Percentiles rank a stretch among this genome's conserved stretches.
Evolutionary conservation across 2,888 invertebrate genomes (phyloP).

Genomic region (Sinotaia quadrata): DNA sequence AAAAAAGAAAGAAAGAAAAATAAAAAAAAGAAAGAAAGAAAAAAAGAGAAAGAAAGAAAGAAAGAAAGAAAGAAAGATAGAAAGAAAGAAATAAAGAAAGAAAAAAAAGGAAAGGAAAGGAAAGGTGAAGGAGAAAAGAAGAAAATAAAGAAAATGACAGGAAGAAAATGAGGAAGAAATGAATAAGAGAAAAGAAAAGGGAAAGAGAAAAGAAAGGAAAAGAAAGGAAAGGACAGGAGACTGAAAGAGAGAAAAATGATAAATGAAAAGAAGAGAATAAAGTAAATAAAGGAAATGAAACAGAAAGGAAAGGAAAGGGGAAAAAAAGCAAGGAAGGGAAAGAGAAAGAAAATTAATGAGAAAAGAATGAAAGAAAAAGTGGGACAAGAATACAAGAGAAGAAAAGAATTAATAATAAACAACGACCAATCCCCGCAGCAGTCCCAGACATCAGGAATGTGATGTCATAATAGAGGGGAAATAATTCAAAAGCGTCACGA

Average conservation of each 20-base stretch:
- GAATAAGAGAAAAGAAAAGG: background rate
- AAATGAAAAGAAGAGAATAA: no score
- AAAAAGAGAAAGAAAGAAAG: background rate
- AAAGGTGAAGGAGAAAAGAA: background rate
- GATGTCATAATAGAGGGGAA: no score
- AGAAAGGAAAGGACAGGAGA: background rate
- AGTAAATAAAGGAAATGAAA: no score
- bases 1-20: background rate
- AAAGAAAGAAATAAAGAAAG: slow-evolving; percentile 3
- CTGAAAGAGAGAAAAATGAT: background rate
- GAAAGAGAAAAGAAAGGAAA: background rate
- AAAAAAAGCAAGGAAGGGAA: no score
- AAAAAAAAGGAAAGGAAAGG: background rate
- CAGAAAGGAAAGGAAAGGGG: no score
- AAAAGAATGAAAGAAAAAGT: no score
- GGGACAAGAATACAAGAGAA: no score
- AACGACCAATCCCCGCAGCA: no score
- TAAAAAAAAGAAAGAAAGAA: background rate
- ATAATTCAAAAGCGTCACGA: no score
- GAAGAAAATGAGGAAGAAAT: background rate
- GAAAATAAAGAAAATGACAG: background rate
- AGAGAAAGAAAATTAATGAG: no score
- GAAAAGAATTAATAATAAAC: no score
- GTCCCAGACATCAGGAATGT: no score
- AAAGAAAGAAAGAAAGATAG: slow-evolving; percentile 5